These are phyloP conservation scores for Papilio xuthus DNA, from an alignment of 1,140 invertebrate genomes.

Conservation along the genomic window DNA sequence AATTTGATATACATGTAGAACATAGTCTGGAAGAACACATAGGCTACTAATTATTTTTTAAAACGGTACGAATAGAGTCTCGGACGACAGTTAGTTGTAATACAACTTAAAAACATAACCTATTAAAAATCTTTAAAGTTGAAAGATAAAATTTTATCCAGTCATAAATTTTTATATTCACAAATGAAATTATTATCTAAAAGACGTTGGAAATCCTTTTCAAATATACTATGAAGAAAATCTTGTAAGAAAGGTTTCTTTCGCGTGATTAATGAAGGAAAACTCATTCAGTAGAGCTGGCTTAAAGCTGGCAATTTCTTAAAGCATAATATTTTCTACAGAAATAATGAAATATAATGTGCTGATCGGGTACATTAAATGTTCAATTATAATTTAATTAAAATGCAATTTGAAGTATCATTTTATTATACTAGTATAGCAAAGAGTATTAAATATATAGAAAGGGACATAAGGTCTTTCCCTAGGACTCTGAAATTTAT, in stretches of 20 bases:
- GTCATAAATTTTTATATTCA: not conserved
- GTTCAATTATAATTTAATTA: not conserved
- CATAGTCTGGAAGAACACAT: no score
- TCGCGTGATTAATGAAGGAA: constrained; percentile 2
- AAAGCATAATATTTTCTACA: not conserved
- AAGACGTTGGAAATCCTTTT: not conserved
- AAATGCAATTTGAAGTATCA: not conserved
- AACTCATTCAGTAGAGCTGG: not conserved
- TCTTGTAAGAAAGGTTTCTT: constrained; percentile 1
- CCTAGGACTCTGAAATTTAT: no score
- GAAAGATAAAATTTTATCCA: not conserved
- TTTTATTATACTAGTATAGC: not conserved
- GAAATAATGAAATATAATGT: not conserved
- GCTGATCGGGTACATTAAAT: not conserved
- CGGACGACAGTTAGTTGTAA: no score
- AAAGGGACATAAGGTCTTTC: no score
- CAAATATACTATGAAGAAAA: not conserved
- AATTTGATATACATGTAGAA: no score
- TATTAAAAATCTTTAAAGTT: not conserved
- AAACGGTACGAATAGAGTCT: no score
- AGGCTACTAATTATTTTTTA: no score
- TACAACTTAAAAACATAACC: not conserved
- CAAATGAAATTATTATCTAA: not conserved
- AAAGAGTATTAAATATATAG: no score
- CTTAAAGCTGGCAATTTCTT: not conserved